Base-by-base conservation (phyloP, 2,888 invertebrate genomes). In the Xanthia icteritia region DNA sequence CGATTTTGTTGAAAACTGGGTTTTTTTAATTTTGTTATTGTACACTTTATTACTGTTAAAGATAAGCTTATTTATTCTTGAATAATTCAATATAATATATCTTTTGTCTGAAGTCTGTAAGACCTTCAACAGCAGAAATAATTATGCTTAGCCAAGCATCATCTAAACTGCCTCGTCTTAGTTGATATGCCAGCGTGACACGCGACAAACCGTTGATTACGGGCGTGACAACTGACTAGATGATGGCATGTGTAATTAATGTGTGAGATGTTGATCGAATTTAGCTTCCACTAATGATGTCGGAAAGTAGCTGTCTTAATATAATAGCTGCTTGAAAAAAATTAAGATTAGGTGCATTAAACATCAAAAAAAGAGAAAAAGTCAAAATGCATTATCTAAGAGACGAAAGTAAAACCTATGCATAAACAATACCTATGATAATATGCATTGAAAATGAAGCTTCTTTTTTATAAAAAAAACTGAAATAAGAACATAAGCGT, bases 171-270 rank as follows among this genome's bases (percentile, higher is more conserved):
- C 66, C 67, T 45, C 60, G 13, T 68, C 77, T 65, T 70, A 56
- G 71, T 81, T 84, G 75, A 84, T 76, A 79, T 64, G 63, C 64
- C 60, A 73, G 58, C 81, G 82, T 87, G 89, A 87, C 89, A 77
- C 36, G 65, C 73, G 77, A 88, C 85, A 81, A 83, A 83, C 60
- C 68, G 79, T 70, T 84, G 84, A 87, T 86, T 86, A 78, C 77
- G 56, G 42, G 73, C 80, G 84, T 87, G 83, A 82, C 85, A 75
- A 54, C 80, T 82, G 75, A 88, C 81, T 80, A 67, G 73, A 76
- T 79, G 88, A 66, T 78, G 56, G 64, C 58, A 66, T 77, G 63
- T 80, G 79, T 88, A 83, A 85, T 85, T 86, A 83, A 82, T 82
- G 67, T 83, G 61, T 60, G 42, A 79, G 75, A 82, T 76, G 51